Conservation (phyloP, 2,888 invertebrate genomes). For the Aradus depressus region DNA sequence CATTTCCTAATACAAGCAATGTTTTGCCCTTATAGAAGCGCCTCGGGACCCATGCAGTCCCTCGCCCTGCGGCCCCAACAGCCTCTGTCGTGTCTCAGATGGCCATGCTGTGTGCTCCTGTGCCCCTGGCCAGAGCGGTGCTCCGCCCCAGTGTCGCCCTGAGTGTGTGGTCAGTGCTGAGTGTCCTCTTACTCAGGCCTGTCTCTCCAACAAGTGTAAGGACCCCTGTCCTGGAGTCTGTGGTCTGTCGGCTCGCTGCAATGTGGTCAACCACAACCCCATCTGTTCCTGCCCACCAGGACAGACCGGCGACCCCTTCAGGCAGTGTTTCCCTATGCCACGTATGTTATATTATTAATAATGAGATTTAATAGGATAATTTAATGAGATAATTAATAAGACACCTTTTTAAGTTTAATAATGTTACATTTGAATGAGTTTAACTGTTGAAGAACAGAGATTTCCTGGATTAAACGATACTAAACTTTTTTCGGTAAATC, state of each 20-base stretch:
- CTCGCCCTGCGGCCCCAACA: constrained; percentile 60
- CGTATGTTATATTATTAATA: no score
- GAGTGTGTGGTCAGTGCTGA: constrained; percentile 54
- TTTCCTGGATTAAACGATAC: no score
- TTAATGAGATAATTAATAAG: no score
- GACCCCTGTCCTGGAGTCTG: constrained; percentile 57
- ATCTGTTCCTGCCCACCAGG: constrained; percentile 52
- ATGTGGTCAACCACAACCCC: constrained; percentile 56
- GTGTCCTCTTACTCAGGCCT: constrained; percentile 55
- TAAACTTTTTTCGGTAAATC: no score
- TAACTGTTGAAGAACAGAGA: no score
- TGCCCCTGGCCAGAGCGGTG: constrained; percentile 56
- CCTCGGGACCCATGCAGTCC: constrained; percentile 61
- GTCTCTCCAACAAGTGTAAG: constrained; percentile 49
- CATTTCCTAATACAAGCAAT: background rate
- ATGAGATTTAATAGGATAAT: no score
- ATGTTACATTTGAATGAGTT: no score
- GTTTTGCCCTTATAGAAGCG: constrained; percentile 25
- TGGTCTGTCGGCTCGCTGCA: constrained; percentile 50
- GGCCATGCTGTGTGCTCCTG: constrained; percentile 59
- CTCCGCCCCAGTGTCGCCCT: constrained; percentile 51
- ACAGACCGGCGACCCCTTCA: constrained; percentile 53
- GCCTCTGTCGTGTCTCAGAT: constrained; percentile 51
- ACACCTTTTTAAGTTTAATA: no score
- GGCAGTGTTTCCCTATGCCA: constrained; percentile 46